A percentile compares a stretch with the other conserved stretches of the same genome.
Conservation (phyloP, 2,888 invertebrate species). For the Pachymerium ferrugineum region DNA sequence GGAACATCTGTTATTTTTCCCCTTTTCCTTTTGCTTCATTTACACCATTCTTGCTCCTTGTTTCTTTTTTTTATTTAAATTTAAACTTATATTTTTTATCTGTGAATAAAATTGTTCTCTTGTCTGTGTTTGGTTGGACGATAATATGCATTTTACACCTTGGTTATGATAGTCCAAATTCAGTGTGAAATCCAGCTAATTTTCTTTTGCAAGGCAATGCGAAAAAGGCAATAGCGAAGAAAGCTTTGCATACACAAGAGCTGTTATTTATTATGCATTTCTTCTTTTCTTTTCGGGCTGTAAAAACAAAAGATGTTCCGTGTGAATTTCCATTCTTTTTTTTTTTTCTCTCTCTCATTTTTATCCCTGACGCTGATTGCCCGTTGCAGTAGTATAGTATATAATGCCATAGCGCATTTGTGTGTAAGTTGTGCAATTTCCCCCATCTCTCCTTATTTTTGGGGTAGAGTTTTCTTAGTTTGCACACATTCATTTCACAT, state of each 20-base stretch:
- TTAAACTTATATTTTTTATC: background rate
- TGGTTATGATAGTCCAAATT: slow-evolving; percentile 4
- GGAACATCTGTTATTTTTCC: too few species aligned
- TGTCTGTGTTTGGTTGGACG: background rate
- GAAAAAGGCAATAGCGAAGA: slow-evolving; percentile 21
- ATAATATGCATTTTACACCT: slow-evolving; percentile 27
- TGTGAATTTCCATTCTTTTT: slow-evolving; percentile 3
- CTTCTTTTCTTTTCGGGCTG: slow-evolving; percentile 20
- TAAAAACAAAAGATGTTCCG: slow-evolving; percentile 10
- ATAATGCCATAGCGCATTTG: background rate
- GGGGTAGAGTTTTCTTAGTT: background rate
- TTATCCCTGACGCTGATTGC: slow-evolving; percentile 23
- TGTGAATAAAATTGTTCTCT: slow-evolving; percentile 5
- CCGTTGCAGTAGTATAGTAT: slow-evolving; percentile 1
- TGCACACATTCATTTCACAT: slow-evolving; percentile 23
- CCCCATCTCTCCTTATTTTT: background rate
- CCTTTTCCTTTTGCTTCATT: too few species aligned
- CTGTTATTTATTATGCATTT: slow-evolving; percentile 27
- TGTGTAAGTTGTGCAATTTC: slow-evolving; percentile 19
- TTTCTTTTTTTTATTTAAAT: background rate
- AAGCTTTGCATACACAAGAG: slow-evolving; percentile 27
- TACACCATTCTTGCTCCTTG: too few species aligned
- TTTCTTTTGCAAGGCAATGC: background rate
- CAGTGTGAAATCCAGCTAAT: slow-evolving; percentile 22
- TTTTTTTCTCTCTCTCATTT: too few species aligned